These are phyloP conservation scores for Dendrocincla tyrannina DNA, from an alignment of 2,797 vertebrate genomes.

Conservation along the genomic window DNA sequence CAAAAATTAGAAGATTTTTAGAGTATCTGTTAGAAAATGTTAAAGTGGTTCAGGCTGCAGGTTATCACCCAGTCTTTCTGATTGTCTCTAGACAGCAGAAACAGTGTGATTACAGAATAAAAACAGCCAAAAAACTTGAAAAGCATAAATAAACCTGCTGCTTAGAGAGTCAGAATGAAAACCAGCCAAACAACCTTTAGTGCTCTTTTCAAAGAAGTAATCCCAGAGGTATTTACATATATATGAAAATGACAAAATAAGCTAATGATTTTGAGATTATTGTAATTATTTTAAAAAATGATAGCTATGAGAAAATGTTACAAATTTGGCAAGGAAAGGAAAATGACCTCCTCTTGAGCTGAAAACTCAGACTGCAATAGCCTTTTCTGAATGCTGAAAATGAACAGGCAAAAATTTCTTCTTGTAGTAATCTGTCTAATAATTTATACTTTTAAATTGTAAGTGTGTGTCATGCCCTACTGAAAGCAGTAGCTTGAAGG, in stretches of 20 bases:
- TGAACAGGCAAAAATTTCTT: background rate
- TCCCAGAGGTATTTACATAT: background rate
- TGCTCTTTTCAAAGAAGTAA: background rate
- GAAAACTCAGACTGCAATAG: background rate
- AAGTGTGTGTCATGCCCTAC: background rate
- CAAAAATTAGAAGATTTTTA: background rate
- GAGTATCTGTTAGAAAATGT: background rate
- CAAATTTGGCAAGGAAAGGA: background rate
- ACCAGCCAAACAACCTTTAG: background rate
- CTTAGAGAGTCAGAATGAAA: background rate
- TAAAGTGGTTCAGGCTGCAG: background rate
- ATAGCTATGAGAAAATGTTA: background rate
- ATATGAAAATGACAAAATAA: background rate
- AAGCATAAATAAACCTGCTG: background rate
- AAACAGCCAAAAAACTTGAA: background rate
- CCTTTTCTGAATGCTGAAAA: background rate
- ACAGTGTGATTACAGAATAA: background rate
- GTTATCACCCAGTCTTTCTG: background rate
- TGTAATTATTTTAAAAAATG: background rate
- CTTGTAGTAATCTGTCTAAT: background rate
- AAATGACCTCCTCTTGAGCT: background rate
- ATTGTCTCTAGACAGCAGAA: conserved; percentile 33
- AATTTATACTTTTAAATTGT: background rate
- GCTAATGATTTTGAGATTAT: background rate
- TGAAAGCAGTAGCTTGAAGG: background rate